Base-by-base conservation (phyloP, 2,888 invertebrate genomes). In the Erannis defoliaria region DNA sequence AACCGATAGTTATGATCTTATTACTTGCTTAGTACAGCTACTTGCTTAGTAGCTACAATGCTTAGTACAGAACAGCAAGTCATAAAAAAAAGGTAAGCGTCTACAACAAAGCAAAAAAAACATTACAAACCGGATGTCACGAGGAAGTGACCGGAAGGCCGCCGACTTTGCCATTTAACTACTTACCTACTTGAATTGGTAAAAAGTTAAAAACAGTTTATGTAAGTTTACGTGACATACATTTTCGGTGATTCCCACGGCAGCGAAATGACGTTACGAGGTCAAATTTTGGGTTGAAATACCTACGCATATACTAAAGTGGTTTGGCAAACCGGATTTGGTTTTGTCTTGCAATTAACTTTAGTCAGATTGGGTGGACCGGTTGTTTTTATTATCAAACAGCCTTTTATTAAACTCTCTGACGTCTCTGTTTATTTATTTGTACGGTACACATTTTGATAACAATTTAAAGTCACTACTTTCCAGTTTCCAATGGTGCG, bases 161-260 rank as follows among this genome's bases (percentile, higher is more conserved):
- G 3, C 18, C 29, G 8, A 21, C 16, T 35, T 5, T 8, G n/a
- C 40, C 6, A 33, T 42, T 1, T 33, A 21, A 19, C 21, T 42
- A n/a, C 43, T 16, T 43, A n/a, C 33, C n/a, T n/a, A n/a, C n/a
- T n/a, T n/a, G n/a, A n/a, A n/a, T 43, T n/a, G 18, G 29, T 40
- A 21, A 31, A 31, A 42, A 43, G 9, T 26, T 16, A 14, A 42
- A 21, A n/a, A 26, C 26, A n/a, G 33, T 54, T 37, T 26, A 16
- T 16, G 23, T 37, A 37, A 19, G 35, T 31, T 21, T 10, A 16
- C n/a, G 16, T 45, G 57, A 37, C 29, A 37, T 18, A 37, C 10
- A 29, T 37, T 38, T 29, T 31, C 62, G 62, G 62, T 62, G 46
- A 62, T 56, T 56, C 62, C 62, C 62, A 18, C 49, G 51, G 21